Evolutionary conservation across 2,888 invertebrate species (phyloP), one percentile per base, ranked within the genome.

Genomic region (Cataglyphis rosenhaueri): DNA sequence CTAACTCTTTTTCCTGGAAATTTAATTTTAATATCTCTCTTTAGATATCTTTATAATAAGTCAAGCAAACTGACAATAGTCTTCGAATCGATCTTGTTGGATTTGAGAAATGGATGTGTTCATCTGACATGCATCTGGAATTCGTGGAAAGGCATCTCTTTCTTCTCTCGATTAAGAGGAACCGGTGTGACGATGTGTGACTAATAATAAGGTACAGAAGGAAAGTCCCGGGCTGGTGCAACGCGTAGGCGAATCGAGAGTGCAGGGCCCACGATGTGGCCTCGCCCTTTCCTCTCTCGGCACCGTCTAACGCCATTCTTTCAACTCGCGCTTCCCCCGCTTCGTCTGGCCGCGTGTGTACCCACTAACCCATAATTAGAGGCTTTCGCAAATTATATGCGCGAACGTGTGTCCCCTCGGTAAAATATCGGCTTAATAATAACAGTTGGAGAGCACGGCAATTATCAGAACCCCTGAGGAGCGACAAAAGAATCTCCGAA

Each of bases 381-480:
- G 94, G 92, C 92, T 93, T 94, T 94, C 88, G 92, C 92, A 94
- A 94, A 94, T 94, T 94, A 94, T 94, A 94, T 94, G 94, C 94
- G 92, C 93, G 93, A 93, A 93, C 93, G 91, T 93, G 94, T 94
- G 94, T 94, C 94, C 94, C 93, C 94, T 94, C 90, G 93, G 94
- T 94, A 93, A 94, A 94, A 94, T 94, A 94, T 94, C 94, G 94
- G 94, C 93, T 94, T 94, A 94, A 94, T 94, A 94, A 94, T 94
- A 94, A 94, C 94, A 93, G 94, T 94, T 94, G 93, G 92, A 94
- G 94, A 92, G 94, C 93, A 94, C 93, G 90, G 93, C 94, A 94
- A 94, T 94, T 94, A 94, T 94, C 92, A 92, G 91, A 91, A 92
- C 92, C 92, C 91, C 91, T 88, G 91, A 93, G 91, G 90, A 90